Evolutionary conservation across 1,140 invertebrate genomes (phyloP).

Genomic region (Calephelis virginiensis): DNA sequence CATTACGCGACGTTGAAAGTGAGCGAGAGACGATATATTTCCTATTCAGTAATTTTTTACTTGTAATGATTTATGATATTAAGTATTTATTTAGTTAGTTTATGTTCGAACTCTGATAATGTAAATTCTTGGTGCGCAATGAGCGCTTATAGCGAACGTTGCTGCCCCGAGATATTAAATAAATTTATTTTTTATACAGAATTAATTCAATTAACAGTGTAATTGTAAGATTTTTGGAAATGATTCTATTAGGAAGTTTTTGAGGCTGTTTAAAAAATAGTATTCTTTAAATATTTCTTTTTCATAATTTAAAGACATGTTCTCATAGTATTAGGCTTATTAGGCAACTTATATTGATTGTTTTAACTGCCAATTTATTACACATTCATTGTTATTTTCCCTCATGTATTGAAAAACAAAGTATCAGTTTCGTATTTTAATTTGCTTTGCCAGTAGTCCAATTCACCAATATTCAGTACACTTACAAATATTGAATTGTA

Average conservation of each 20-base stretch:
- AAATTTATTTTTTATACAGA: constrained; percentile 5
- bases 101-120: constrained; percentile 35
- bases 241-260: background rate
- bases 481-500: background rate
- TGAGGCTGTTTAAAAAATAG: background rate
- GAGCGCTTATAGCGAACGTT: background rate
- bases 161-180: constrained; percentile 2
- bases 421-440: too few relatives aligned
- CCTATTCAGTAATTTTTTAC: constrained; percentile 57
- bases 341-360: too few relatives aligned
- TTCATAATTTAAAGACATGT: too few relatives aligned
- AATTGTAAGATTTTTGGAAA: background rate
- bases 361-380: too few relatives aligned
- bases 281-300: too few relatives aligned
- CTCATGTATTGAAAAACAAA: too few relatives aligned
- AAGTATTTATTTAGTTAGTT: constrained; percentile 75
- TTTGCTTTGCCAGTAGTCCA: too few relatives aligned
- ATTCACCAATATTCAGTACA: background rate
- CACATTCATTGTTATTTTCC: too few relatives aligned
- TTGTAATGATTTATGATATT: constrained; percentile 71
- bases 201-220: background rate
- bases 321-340: too few relatives aligned
- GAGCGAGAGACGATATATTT: constrained; percentile 48
- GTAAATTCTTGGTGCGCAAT: constrained; percentile 4
- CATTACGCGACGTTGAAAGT: constrained; percentile 39